phyloP scores from a whole-genome alignment of 2,888 invertebrate species.

The Neelides folsomi region DNA sequence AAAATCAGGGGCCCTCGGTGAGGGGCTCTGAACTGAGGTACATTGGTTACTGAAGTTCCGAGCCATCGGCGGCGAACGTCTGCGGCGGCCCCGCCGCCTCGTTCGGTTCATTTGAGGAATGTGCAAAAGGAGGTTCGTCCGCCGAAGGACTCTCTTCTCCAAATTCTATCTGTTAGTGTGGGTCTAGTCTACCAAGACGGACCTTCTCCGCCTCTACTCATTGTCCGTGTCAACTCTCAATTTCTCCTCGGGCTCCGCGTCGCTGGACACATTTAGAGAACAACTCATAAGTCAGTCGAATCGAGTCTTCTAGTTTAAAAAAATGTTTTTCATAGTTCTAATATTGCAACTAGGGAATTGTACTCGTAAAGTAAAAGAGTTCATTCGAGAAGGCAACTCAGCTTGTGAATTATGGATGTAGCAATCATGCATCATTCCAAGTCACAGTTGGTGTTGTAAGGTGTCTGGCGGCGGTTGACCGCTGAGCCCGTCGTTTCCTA shows the following conservation, averaged over 20 bases:
- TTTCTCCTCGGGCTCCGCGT: background rate
- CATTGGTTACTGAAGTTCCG: constrained; percentile 8
- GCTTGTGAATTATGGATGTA: constrained; percentile 21
- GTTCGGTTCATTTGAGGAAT: background rate
- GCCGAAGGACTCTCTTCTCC: too few species aligned
- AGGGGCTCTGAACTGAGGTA: constrained; percentile 14
- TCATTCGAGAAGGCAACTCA: constrained; percentile 28
- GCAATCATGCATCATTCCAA: constrained; percentile 19
- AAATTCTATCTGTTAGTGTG: too few species aligned
- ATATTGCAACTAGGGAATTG: constrained; percentile 16
- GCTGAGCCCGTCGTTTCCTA: constrained; percentile 1
- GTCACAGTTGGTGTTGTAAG: constrained; percentile 15
- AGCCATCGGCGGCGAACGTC: background rate
- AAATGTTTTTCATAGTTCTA: constrained; percentile 17
- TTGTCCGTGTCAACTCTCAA: too few species aligned
- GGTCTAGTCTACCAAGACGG: too few species aligned
- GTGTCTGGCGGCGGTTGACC: constrained; percentile 8
- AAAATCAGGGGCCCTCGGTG: constrained; percentile 11
- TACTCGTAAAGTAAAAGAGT: constrained; percentile 17
- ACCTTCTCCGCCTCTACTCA: too few species aligned
- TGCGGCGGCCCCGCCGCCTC: background rate
- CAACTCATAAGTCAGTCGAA: constrained; percentile 19
- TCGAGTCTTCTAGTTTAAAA: constrained; percentile 17
- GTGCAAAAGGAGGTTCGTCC: too few species aligned
- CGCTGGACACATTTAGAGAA: background rate